Conservation (phyloP, 2,113 vertebrate species). For the Phaethornis superciliosus region DNA sequence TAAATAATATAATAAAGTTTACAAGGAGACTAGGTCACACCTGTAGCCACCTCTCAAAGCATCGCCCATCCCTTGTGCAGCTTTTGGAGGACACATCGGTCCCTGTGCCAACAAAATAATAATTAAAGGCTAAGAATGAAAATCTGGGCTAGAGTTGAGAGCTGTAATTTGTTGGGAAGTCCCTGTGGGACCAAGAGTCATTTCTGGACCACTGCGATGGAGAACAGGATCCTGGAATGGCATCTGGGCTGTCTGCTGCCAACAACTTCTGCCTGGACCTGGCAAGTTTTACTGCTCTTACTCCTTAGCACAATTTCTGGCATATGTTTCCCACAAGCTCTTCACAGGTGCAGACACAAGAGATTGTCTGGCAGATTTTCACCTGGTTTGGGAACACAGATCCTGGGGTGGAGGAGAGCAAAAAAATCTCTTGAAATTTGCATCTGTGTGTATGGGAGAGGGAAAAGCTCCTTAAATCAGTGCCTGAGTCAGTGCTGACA, state of each 20-base stretch:
- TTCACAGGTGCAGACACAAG: background rate
- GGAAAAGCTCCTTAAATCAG: background rate
- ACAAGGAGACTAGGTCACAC: background rate
- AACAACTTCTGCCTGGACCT: background rate
- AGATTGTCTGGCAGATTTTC: background rate
- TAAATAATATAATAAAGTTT: background rate
- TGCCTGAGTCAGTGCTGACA: background rate
- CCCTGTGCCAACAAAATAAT: accelerated
- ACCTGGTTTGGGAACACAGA: background rate
- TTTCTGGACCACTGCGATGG: background rate
- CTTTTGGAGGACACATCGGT: background rate
- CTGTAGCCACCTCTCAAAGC: background rate
- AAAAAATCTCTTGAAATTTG: background rate
- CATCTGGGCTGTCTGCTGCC: background rate
- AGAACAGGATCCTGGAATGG: background rate
- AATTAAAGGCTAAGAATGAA: background rate
- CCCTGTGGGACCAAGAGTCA: background rate
- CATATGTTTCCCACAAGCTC: background rate
- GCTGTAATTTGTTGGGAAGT: background rate
- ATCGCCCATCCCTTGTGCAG: background rate
- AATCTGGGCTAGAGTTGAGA: background rate
- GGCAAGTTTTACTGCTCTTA: background rate
- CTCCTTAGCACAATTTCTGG: background rate
- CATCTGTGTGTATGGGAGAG: background rate
- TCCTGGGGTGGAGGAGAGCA: background rate